phyloP scores from a whole-genome alignment of 2,888 invertebrate genomes.

The Glaucopsyche alexis region DNA sequence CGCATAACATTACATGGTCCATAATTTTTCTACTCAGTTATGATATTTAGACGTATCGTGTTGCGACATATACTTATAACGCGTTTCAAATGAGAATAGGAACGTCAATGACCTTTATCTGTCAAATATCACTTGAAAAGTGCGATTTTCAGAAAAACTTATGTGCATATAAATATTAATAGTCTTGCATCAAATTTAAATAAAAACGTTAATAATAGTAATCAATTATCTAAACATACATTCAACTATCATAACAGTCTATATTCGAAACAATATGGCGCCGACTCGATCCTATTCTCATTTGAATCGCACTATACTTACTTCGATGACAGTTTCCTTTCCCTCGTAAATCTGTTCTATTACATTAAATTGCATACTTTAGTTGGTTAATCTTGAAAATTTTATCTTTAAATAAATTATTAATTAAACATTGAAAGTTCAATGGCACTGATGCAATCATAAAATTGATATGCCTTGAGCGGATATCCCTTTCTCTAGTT shows the following conservation, averaged over 20 bases:
- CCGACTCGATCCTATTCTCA: too few relatives aligned
- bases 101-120: too few relatives aligned
- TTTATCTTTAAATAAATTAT: not conserved
- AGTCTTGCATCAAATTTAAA: too few relatives aligned
- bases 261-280: too few relatives aligned
- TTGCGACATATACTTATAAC: not conserved
- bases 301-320: too few relatives aligned
- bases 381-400: not conserved
- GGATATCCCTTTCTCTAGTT: not conserved
- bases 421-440: not conserved
- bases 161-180: too few relatives aligned
- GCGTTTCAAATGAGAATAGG: too few relatives aligned
- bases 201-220: too few relatives aligned
- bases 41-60: slow-evolving; percentile 20
- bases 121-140: too few relatives aligned
- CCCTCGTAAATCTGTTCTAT: slow-evolving; percentile 3
- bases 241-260: too few relatives aligned
- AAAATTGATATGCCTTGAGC: not conserved
- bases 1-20: slow-evolving; percentile 28
- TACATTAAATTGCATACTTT: not conserved
- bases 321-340: slow-evolving; percentile 22
- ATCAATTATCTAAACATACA: too few relatives aligned
- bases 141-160: too few relatives aligned
- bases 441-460: not conserved
- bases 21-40: slow-evolving; percentile 25